A percentile compares a stretch with the other conserved stretches of the same genome.
Conservation (phyloP, 2,113 vertebrate species). For the Pseudorasbora parva region DNA sequence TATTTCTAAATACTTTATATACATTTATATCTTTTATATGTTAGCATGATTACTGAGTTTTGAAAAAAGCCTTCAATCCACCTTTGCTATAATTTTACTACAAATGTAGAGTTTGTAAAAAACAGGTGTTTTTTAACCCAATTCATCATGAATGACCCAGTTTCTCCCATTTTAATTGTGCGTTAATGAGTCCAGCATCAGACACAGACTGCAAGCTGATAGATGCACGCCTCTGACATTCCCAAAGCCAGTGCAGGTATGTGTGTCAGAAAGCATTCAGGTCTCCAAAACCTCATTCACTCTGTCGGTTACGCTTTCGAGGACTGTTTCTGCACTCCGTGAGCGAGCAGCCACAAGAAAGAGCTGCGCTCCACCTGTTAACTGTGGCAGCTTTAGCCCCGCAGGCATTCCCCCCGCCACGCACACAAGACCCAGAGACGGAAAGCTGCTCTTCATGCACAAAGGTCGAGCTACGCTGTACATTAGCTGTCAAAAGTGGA, state of each 20-base stretch:
- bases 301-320: constrained; percentile 7
- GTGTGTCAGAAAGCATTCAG: constrained; percentile 29
- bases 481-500: background rate
- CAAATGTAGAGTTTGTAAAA: background rate
- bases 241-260: constrained; percentile 26
- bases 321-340: constrained; percentile 14
- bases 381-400: constrained; percentile 48
- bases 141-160: background rate
- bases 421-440: constrained; percentile 30
- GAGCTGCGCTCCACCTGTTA: constrained; percentile 60
- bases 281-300: background rate
- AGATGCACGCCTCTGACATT: constrained; percentile 25
- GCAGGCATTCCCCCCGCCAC: constrained; percentile 32
- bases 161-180: background rate
- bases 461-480: background rate
- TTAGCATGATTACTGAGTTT: background rate
- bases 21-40: background rate
- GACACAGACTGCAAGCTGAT: constrained; percentile 19
- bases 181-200: background rate
- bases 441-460: constrained; percentile 53
- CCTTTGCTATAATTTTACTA: background rate
- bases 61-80: background rate
- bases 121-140: constrained; percentile 16
- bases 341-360: constrained; percentile 22
- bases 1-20: too few species aligned